Evolutionary conservation across 2,888 invertebrate species (phyloP), one percentile per base, ranked within the genome.

Genomic region (Oxyscelio sp.): DNA sequence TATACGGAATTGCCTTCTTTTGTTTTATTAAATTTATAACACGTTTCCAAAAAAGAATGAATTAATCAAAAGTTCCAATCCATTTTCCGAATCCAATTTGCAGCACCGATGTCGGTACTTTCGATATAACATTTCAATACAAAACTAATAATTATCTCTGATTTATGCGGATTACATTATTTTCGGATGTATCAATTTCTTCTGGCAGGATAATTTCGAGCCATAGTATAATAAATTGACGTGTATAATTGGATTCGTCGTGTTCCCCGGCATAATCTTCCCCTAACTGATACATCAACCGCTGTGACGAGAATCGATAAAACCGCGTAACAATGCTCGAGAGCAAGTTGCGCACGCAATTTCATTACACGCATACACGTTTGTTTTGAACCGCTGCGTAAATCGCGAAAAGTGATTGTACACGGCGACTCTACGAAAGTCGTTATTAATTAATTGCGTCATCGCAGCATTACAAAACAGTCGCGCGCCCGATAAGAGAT

Each of bases 231-330:
- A 45, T 45, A 58, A 56, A 58, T 24, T 48, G 70, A 22, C 52
- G 34, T 19, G 17, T 17, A 17, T 66, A 75, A 66, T 75, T 65
- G 58, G 48, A 75, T 74, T 6, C 52, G 24, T 4, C 2, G 6
- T 43, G 22, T 52, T 43, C 15, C 56, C 27, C 43, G 15, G n/a
- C 19, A 4, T 24, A 19, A 56, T 68, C 43, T 43, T 56, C 61
- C 61, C 27, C 66, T 58, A 66, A 66, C 56, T 66, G 75, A 65
- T 58, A 75, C 63, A 40, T 65, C 66, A 65, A 40, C 11, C 27
- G 13, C 24, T 31, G 48, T 27, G 77, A 77, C 70, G 78, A 84
- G 73, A 89, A 90, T 90, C 89, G 87, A 90, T 91, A 90, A 87
- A 83, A 71, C 87, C 86, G 88, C 85, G 78, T 83, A 84, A 87